A percentile compares a stretch with the other conserved stretches of the same genome.
Conservation (phyloP, 2,888 invertebrate species). For the Xestia rhomboidea region DNA sequence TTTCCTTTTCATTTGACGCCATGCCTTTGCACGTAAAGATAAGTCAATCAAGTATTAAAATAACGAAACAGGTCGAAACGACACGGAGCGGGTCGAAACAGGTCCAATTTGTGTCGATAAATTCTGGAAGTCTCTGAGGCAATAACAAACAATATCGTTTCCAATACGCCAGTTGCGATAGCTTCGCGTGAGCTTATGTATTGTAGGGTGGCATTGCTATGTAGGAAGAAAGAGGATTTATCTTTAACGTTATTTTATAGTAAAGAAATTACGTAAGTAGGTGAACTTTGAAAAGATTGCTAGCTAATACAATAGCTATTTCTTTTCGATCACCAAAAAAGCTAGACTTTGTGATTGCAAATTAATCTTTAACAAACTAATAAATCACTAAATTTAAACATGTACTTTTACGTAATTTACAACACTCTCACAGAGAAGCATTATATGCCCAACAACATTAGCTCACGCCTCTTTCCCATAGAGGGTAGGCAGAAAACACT, state of each 20-base stretch:
- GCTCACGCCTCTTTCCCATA: too few species aligned
- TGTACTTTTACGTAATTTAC: background rate
- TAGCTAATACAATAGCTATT: background rate
- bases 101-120: constrained; percentile 74
- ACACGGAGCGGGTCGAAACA: constrained; percentile 52
- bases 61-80: constrained; percentile 61
- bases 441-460: background rate
- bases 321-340: background rate
- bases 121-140: constrained; percentile 73
- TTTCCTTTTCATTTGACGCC: constrained; percentile 51
- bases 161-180: constrained; percentile 74
- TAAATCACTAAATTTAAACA: background rate
- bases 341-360: background rate
- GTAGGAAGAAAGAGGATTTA: constrained; percentile 1
- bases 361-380: background rate
- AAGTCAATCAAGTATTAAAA: constrained; percentile 78
- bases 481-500: too few species aligned
- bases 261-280: background rate
- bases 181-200: constrained; percentile 64
- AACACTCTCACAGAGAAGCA: background rate
- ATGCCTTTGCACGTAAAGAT: constrained; percentile 48
- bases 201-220: constrained; percentile 32
- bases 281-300: background rate
- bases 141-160: constrained; percentile 82
- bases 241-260: background rate